Conservation (phyloP, 2,113 vertebrate genomes). For the Dicaeum eximium region DNA sequence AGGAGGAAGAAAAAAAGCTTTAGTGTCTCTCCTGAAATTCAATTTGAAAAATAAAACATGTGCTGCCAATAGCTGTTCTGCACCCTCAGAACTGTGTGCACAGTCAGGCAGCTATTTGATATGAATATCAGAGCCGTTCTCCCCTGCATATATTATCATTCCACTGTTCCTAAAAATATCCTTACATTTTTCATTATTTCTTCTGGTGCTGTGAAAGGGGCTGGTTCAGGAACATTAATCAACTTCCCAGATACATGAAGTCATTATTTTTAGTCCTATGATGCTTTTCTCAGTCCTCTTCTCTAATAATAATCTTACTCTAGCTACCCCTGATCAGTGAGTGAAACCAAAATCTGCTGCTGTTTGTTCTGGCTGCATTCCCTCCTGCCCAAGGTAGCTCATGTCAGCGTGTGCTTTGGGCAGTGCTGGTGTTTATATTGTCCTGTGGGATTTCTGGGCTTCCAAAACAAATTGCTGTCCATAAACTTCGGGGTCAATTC, state of each 20-base stretch:
- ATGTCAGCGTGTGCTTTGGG: not conserved
- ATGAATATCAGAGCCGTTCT: not conserved
- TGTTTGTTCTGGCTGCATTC: not conserved
- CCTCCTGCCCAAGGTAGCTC: not conserved
- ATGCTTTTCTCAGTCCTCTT: not conserved
- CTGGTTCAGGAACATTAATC: not conserved
- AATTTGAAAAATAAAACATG: constrained; percentile 3
- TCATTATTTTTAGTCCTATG: not conserved
- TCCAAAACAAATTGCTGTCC: not conserved
- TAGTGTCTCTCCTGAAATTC: not conserved
- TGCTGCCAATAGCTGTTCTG: not conserved
- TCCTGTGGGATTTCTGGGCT: not conserved
- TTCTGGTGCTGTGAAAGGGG: not conserved
- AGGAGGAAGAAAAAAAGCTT: not conserved
- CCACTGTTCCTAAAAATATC: not conserved
- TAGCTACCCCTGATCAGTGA: not conserved
- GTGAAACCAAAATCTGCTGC: not conserved
- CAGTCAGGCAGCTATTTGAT: not conserved
- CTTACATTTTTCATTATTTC: not conserved
- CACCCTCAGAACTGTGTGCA: not conserved
- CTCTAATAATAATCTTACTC: not conserved
- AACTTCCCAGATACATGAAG: not conserved
- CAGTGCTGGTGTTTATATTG: not conserved
- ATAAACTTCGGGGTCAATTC: not conserved
- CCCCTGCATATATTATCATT: not conserved